Conservation (phyloP, 2,888 invertebrate species). For the Cephus sareptanus region DNA sequence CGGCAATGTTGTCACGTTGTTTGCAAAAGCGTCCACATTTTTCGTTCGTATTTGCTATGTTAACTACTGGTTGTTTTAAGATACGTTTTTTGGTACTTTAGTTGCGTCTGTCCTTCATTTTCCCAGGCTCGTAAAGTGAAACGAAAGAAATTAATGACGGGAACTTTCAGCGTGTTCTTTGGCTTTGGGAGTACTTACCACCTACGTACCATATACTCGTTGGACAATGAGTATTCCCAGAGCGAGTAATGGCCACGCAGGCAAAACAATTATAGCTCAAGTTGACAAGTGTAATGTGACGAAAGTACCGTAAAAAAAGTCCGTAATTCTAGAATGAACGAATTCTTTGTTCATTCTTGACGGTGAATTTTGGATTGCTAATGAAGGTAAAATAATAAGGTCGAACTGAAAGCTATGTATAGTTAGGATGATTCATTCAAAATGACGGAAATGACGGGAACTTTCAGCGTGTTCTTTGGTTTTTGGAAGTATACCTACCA, state of each 20-base stretch:
- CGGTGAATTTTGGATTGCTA: neutral
- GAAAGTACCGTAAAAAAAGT: neutral
- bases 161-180: neutral
- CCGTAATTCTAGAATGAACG: neutral
- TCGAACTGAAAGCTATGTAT: neutral
- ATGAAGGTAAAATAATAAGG: neutral
- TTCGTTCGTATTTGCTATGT: neutral
- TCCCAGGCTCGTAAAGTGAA: neutral
- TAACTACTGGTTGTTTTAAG: neutral
- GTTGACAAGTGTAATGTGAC: neutral
- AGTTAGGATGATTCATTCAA: too few relatives aligned
- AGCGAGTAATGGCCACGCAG: neutral
- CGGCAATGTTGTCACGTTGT: neutral
- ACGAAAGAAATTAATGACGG: neutral
- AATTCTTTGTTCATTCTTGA: neutral
- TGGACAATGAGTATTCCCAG: neutral
- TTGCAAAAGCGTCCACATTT: neutral
- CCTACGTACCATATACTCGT: neutral
- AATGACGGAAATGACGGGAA: neutral
- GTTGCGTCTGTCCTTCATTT: neutral
- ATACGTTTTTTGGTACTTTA: neutral
- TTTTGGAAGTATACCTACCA: neutral
- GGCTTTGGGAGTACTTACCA: neutral
- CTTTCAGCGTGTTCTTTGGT: neutral
- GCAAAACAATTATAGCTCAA: neutral